Base-by-base conservation (phyloP, 2,888 invertebrate genomes). In the Eurois occulta region DNA sequence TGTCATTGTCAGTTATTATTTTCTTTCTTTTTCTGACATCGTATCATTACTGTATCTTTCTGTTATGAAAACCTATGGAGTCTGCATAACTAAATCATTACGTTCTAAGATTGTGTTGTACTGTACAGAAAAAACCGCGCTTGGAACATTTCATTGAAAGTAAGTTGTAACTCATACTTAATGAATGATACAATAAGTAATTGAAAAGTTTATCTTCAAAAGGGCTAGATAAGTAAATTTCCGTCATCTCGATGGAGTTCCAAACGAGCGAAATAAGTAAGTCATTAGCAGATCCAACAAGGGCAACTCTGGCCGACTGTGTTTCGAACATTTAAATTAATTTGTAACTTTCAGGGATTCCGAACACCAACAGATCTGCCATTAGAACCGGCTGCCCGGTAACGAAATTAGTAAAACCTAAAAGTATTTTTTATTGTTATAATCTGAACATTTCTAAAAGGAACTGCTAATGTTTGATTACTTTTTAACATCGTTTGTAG, bases 291-390 rank as follows among this genome's bases (percentile, higher is more conserved):
- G 89, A 86, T 89, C 86, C 89, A 87, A 90, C 90, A 88, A 89
- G 89, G 88, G 88, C 81, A 85, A 89, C 48, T 68, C 69, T 81
- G 65, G 48, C 41, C 41, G 78, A 58, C 89, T 89, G 86, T 90
- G 90, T 92, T 92, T 90, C 89, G 88, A 93, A 93, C 92, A 92
- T 94, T 90, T 93, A 93, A 94, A 94, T 94, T 92, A 93, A 94
- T 94, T 94, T 94, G 90, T 86, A 94, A 95, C 93, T 94, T 94
- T 93, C 87, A 83, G 88, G 86, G 89, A 91, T 90, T 88, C 86
- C 83, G 87, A 88, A 91, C 90, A 92, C 93, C 91, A 92, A 93
- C 89, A 89, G 90, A 89, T 84, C 83, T 86, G 86, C 90, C 88
- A 91, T 93, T 93, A 93, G 87, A 87, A 84, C 84, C 87, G 86